Evolutionary conservation across 2,888 invertebrate genomes (phyloP).

Genomic region (Meliscaeva auricollis): DNA sequence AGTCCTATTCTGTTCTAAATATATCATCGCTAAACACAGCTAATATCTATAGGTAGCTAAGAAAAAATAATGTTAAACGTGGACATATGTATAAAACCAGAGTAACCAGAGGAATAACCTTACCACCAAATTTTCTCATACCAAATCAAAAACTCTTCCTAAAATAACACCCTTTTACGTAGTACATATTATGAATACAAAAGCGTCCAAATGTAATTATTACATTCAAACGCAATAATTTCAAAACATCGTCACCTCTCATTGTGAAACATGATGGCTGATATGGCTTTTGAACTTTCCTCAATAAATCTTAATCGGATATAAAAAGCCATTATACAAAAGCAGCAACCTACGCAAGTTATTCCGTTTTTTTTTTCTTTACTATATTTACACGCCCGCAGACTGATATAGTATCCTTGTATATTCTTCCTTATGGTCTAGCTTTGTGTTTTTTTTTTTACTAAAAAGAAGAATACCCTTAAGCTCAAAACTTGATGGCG

Average conservation of each 20-base stretch:
- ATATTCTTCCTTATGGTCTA: background rate
- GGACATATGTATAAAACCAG: no score
- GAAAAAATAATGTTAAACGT: no score
- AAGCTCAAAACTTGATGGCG: background rate
- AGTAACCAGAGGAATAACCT: no score
- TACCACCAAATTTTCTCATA: no score
- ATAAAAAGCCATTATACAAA: constrained; percentile 16
- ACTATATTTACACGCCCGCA: background rate
- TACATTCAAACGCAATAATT: background rate
- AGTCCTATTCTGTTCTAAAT: no score
- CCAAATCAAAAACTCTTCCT: no score
- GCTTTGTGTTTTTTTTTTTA: background rate
- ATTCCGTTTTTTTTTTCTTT: background rate
- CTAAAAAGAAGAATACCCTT: background rate
- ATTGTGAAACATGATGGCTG: background rate
- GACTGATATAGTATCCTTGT: background rate
- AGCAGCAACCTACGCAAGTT: background rate
- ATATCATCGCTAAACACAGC: no score
- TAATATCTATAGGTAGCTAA: no score
- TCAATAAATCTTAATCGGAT: constrained; percentile 13
- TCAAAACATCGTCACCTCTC: background rate
- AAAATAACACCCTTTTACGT: no score
- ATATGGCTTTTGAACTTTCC: background rate
- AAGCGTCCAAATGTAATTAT: no score
- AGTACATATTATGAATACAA: no score